Evolutionary conservation across 2,888 invertebrate species (phyloP), one percentile per base, ranked within the genome.

Genomic region (Tridacna crocea): DNA sequence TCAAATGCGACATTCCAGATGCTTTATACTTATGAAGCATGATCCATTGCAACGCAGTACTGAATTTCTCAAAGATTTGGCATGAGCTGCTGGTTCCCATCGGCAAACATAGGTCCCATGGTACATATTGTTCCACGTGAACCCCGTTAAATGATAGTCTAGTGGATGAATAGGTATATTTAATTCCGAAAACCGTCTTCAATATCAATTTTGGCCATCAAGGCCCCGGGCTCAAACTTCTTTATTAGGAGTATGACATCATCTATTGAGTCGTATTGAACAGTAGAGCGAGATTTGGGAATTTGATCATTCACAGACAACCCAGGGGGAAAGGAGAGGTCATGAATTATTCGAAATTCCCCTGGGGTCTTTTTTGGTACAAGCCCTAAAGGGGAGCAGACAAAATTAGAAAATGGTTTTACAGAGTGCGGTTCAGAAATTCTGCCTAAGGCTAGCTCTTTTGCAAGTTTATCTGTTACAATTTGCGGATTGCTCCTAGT

Each of bases 191-290:
- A 87, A 0, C 77, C 79, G 60, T 84, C 81, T 72, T 81, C 77
- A 15, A 87, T 81, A 60, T 87, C 87, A 0, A 83, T 65, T 74
- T 85, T 87, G 11, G 87, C 81, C 47, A 84, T 76, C 15, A 78
- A 47, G 15, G 70, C 75, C 15, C 58, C n/a, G 48, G 6, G 8
- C 1, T 83, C 87, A 75, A 61, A 72, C n/a, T 36, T 11, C 26
- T 77, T 17, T 12, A 82, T 73, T 6, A 84, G 58, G 12, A 26
- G 17, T 22, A 68, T 77, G 17, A 79, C 81, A 63, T 81, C 22
- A 36, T 87, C 82, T 75, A 87, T 78, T 4, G 80, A 36, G 51
- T 82, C 77, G 26, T 74, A 78, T 2, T 47, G 10, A 4, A 84
- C 86, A 17, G 70, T 47, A 10, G 77, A 72, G 47, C 78, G 63